A percentile compares a stretch with the other conserved stretches of the same genome.
Conservation (phyloP, 2,797 vertebrate genomes). For the Argentina silus region DNA sequence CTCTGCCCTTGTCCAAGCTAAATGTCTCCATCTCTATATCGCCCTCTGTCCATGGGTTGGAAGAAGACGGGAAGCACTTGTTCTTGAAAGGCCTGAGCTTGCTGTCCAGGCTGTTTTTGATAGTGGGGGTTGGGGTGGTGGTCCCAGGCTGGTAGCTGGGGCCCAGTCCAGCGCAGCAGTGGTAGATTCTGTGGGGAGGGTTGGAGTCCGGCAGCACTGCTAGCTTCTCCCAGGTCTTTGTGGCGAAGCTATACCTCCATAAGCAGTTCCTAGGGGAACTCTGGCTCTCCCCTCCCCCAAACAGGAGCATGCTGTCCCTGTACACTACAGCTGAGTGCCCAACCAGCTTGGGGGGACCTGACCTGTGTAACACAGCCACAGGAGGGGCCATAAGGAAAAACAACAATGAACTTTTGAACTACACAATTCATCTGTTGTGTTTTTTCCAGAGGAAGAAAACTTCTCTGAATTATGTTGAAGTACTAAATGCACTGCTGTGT, state of each 20-base stretch:
- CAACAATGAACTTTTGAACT: background rate
- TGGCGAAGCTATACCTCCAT: constrained; percentile 82
- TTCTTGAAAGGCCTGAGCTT: constrained; percentile 62
- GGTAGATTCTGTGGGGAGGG: constrained; percentile 77
- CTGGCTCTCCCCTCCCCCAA: constrained; percentile 81
- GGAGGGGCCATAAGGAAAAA: constrained; percentile 27
- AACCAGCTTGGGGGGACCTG: constrained; percentile 81
- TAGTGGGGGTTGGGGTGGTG: background rate
- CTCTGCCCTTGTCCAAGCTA: constrained; percentile 26
- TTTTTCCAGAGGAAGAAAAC: background rate
- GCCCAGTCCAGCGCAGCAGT: constrained; percentile 80
- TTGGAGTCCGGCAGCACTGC: constrained; percentile 51
- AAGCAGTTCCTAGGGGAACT: constrained; percentile 67
- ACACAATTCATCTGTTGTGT: background rate
- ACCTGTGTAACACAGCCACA: constrained; percentile 65
- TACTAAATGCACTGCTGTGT: background rate
- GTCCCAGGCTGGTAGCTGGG: constrained; percentile 62
- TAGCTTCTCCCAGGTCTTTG: constrained; percentile 77
- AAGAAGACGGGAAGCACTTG: constrained; percentile 70
- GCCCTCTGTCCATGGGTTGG: constrained; percentile 48
- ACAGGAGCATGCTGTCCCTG: constrained; percentile 83
- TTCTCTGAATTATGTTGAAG: background rate
- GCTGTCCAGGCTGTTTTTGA: constrained; percentile 23
- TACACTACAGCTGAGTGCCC: constrained; percentile 83
- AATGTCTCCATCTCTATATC: constrained; percentile 85